Evolutionary conservation across 2,888 invertebrate species (phyloP), one percentile per base, ranked within the genome.

Genomic region (Monopis laevigella): DNA sequence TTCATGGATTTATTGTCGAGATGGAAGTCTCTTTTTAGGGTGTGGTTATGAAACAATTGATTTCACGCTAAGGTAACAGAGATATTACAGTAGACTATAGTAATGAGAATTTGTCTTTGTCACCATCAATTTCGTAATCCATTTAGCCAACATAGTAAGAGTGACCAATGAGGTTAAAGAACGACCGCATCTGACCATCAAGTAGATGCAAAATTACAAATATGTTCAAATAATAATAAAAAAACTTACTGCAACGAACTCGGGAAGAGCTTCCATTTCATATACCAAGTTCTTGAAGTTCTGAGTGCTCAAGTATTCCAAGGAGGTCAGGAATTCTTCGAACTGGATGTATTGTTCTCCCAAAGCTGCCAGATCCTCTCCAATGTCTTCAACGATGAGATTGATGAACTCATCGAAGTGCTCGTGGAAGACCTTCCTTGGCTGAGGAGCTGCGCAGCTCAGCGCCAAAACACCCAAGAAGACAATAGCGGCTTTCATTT

Each of bases 261-360:
- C 70, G 12, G 70, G 71, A 45, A 72, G 51, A 6, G 55, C 50
- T 52, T 72, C 71, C 63, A 74, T 62, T 46, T 74, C 71, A 18
- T 57, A 58, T 2, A 72, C 46, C 24, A 72, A 50, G 2, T 61
- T 55, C 43, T 56, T 67, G 56, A 72, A 73, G 46, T 58, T 55
- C 5, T 58, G 51, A 1, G 65, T 62, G 41, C 17, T 45, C 34
- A 70, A n/a, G 45, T 68, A 73, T 2, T 56, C 48, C 2, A 65
- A 1, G 11, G 65, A 45, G 2, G 45, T 45, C 34, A 8, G 7
- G 51, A 72, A 72, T 48, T 72, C 72, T 3, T 70, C 69, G 38
- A 48, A 61, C 39, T 65, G 56, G 7, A 51, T 0, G 43, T 74
- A 72, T 1, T 62, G 53, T 1, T 54, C 49, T 17, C 54, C 4